These are phyloP conservation scores for Galleria mellonella DNA, from an alignment of 1,140 invertebrate species.

Conservation along the genomic window DNA sequence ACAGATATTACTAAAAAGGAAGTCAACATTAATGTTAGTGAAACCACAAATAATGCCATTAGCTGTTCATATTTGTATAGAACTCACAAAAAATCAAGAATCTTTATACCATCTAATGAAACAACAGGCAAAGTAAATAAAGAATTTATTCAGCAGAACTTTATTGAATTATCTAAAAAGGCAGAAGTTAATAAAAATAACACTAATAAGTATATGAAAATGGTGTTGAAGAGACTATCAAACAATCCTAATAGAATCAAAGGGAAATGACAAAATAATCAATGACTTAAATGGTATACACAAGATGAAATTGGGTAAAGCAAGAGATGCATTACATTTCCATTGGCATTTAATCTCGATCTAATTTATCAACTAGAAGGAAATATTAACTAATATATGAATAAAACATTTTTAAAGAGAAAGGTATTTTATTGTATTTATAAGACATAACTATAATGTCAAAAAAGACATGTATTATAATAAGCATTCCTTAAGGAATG, in stretches of 20 bases:
- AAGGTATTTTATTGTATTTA: slow-evolving; percentile 41
- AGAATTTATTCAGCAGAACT: slow-evolving; percentile 45
- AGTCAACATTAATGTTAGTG: slow-evolving; percentile 1
- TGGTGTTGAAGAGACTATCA: slow-evolving; percentile 49
- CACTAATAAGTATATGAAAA: slow-evolving; percentile 41
- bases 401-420: slow-evolving; percentile 22
- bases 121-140: slow-evolving; percentile 10
- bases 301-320: too few species aligned
- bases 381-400: slow-evolving; percentile 6
- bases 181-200: slow-evolving; percentile 7
- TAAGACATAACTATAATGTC: slow-evolving; percentile 47
- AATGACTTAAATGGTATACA: too few species aligned
- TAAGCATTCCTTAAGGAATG: slow-evolving; percentile 45
- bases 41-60: not conserved
- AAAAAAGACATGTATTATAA: slow-evolving; percentile 51
- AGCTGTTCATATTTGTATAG: slow-evolving; percentile 41
- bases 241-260: slow-evolving; percentile 47
- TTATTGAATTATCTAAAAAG: slow-evolving; percentile 37
- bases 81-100: slow-evolving; percentile 41
- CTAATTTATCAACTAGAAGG: too few species aligned
- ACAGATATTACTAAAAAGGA: slow-evolving; percentile 6
- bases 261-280: not conserved
- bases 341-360: too few species aligned
- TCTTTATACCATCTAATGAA: slow-evolving; percentile 36
- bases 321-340: too few species aligned